Percentiles rank a stretch among this genome's conserved stretches.
Evolutionary conservation across 2,797 vertebrate genomes (phyloP).

Genomic region (Tauraco hartlaubi): DNA sequence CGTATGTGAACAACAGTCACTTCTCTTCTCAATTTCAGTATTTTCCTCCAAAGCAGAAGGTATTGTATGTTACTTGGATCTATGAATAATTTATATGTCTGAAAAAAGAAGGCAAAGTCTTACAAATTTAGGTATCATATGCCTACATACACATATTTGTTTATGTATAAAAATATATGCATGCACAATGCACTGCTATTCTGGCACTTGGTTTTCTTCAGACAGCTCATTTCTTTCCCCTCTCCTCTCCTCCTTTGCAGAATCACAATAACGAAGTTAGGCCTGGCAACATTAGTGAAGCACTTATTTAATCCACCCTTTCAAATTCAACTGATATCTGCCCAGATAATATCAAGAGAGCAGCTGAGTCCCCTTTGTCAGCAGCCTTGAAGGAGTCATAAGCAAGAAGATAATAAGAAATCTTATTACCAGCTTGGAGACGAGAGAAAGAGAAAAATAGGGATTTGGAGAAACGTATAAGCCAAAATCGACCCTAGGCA

Average conservation of each 20-base stretch:
- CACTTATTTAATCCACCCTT: slow-evolving; percentile 57
- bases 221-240: neutral
- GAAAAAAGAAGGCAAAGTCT: slow-evolving; percentile 13
- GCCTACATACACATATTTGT: slow-evolving; percentile 4
- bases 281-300: slow-evolving; percentile 27
- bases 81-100: slow-evolving; percentile 33
- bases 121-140: slow-evolving; percentile 16
- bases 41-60: neutral
- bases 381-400: slow-evolving; percentile 25
- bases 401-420: slow-evolving; percentile 52
- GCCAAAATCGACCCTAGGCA: slow-evolving; percentile 5
- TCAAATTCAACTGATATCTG: slow-evolving; percentile 43
- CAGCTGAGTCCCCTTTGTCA: slow-evolving; percentile 31
- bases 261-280: slow-evolving; percentile 30
- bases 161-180: neutral
- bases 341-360: slow-evolving; percentile 11
- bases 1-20: neutral
- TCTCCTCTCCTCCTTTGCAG: neutral
- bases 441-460: neutral
- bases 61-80: neutral
- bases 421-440: slow-evolving; percentile 35
- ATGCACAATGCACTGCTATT: neutral
- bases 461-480: slow-evolving; percentile 1
- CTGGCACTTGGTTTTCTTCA: neutral
- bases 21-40: neutral